Evolutionary conservation across 2,888 invertebrate genomes (phyloP).

Genomic region (Gerris lacustris): DNA sequence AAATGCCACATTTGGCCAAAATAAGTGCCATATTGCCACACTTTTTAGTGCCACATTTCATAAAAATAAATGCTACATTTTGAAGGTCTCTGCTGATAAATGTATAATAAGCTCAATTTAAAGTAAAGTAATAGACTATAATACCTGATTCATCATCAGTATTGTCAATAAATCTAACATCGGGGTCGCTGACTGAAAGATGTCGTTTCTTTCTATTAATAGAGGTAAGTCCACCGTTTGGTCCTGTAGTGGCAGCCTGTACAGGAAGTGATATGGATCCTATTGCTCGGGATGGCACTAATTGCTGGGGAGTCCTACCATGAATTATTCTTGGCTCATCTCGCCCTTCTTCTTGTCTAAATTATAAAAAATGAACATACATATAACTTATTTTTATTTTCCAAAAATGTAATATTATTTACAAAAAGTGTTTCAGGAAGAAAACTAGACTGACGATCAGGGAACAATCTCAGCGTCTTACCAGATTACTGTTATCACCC

Average conservation of each 20-base stretch:
- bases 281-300: conserved; percentile 49
- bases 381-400: conserved; percentile 5
- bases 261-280: conserved; percentile 46
- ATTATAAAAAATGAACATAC: conserved; percentile 10
- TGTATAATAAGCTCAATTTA: too few relatives aligned
- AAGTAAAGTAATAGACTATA: too few relatives aligned
- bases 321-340: conserved; percentile 50
- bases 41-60: too few relatives aligned
- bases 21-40: too few relatives aligned
- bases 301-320: conserved; percentile 57
- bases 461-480: too few relatives aligned
- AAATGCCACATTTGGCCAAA: too few relatives aligned
- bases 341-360: conserved; percentile 37
- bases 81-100: too few relatives aligned
- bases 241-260: conserved; percentile 65
- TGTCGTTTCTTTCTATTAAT: conserved; percentile 55
- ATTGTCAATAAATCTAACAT: conserved; percentile 60
- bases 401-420: too few relatives aligned
- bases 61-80: too few relatives aligned
- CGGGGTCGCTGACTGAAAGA: conserved; percentile 51
- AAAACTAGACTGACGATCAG: too few relatives aligned
- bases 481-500: too few relatives aligned
- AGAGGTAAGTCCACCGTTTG: conserved; percentile 64
- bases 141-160: conserved; percentile 36
- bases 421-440: too few relatives aligned